phyloP scores from a whole-genome alignment of 2,797 vertebrate species.

The Rallus crepitans region DNA sequence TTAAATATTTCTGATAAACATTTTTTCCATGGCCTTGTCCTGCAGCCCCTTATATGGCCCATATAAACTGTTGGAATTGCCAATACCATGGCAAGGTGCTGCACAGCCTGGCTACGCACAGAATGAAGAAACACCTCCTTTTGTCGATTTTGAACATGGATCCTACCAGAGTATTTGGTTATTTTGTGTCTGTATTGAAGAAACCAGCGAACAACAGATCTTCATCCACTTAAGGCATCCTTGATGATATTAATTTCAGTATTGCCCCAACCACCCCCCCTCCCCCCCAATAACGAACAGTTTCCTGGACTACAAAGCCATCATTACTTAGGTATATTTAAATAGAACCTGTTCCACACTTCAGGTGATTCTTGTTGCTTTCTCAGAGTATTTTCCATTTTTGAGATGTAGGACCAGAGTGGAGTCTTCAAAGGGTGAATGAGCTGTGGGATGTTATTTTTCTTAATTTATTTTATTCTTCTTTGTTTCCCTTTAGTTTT shows the following conservation, averaged over 20 bases:
- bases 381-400: not conserved
- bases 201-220: not conserved
- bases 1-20: not conserved
- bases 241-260: not conserved
- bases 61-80: not conserved
- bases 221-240: not conserved
- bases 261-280: not conserved
- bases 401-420: not conserved
- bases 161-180: not conserved
- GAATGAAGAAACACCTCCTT: not conserved
- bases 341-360: not conserved
- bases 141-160: not conserved
- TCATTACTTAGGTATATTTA: not conserved
- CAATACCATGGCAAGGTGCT: fast-evolving
- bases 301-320: not conserved
- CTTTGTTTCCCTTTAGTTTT: not conserved
- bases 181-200: not conserved
- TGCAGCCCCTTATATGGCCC: not conserved
- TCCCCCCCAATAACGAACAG: not conserved
- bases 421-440: not conserved
- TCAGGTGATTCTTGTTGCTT: not conserved
- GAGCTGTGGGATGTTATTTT: not conserved
- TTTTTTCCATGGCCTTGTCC: not conserved
- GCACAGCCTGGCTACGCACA: not conserved
- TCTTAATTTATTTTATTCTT: not conserved